These are phyloP conservation scores for Parnassius orleans DNA, from an alignment of 2,888 invertebrate species.

Conservation along the genomic window DNA sequence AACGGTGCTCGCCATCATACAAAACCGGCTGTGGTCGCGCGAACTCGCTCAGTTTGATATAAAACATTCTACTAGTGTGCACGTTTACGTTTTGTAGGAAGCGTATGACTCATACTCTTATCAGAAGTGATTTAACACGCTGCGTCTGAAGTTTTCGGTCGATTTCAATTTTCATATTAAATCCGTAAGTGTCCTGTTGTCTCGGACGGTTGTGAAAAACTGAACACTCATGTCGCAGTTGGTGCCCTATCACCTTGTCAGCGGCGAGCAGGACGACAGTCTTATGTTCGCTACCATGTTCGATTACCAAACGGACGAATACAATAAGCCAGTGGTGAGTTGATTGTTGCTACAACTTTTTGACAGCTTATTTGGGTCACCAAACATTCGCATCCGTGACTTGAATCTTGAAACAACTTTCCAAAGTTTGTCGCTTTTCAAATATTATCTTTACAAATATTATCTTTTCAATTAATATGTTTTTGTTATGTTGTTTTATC, in stretches of 20 bases:
- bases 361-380: slow-evolving; percentile 28
- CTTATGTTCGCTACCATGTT: slow-evolving; percentile 80
- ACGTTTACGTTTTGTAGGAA: slow-evolving; percentile 59
- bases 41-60: slow-evolving; percentile 77
- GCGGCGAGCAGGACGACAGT: slow-evolving; percentile 77
- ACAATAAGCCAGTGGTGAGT: slow-evolving; percentile 72
- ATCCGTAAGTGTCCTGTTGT: slow-evolving; percentile 53
- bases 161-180: slow-evolving; percentile 48
- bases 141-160: slow-evolving; percentile 47
- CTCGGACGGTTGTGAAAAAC: slow-evolving; percentile 60
- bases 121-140: slow-evolving; percentile 62
- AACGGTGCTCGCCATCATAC: slow-evolving; percentile 59
- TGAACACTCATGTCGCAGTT: slow-evolving; percentile 82
- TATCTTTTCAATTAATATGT: slow-evolving; percentile 24
- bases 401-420: slow-evolving; percentile 58
- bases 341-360: slow-evolving; percentile 23
- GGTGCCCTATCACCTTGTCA: slow-evolving; percentile 79
- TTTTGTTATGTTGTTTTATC: neutral
- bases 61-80: slow-evolving; percentile 72
- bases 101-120: slow-evolving; percentile 72
- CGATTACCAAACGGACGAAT: slow-evolving; percentile 75
- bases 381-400: slow-evolving; percentile 36
- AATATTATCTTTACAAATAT: slow-evolving; percentile 31
- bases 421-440: slow-evolving; percentile 40
- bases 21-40: slow-evolving; percentile 71